Base-by-base conservation (phyloP, 2,888 invertebrate genomes). In the Eupithecia subfuscata region DNA sequence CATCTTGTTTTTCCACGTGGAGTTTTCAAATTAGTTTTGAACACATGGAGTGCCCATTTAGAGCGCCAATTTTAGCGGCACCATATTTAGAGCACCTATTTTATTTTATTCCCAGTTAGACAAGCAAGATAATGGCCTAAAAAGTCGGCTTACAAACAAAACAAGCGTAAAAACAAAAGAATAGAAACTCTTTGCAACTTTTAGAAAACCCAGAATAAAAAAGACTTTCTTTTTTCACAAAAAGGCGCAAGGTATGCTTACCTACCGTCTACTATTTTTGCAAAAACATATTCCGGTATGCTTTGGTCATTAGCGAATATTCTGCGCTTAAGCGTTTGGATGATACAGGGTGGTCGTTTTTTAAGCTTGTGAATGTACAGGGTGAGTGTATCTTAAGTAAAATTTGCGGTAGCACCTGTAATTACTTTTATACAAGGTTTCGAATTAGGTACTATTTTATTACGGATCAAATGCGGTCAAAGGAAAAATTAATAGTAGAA, bases 271-370 rank as follows among this genome's bases (percentile, higher is more conserved):
- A 40, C 70, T 75, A 70, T 76, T 76, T 76, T 76, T 73, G 40
- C 68, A 72, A 77, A 73, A 70, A 56, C 40, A 16, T 45, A 43
- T 64, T 68, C 22, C 52, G 67, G 74, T 63, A 67, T 73, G 60
- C 60, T 71, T 34, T 65, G 64, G 75, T 77, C 77, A 75, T 77
- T 77, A 77, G 75, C 70, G 73, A 77, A 77, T 77, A 76, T 76
- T 76, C 71, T 71, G 74, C 68, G 75, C 68, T 73, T 67, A 70
- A 52, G 64, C 63, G 60, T 48, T 9, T 43, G 52, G 63, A 37
- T 52, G 25, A 40, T 65, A 71, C 71, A 63, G 63, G 63, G 45
- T 40, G 34, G 34, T 34, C 12, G 64, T 64, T 64, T 64, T 25
- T 64, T 34, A 18, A 37, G 34, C 37, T 2, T 18, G 22, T 34